These are phyloP conservation scores for Carlito syrichta DNA, from an alignment of 2,113 vertebrate species.

Conservation along the genomic window DNA sequence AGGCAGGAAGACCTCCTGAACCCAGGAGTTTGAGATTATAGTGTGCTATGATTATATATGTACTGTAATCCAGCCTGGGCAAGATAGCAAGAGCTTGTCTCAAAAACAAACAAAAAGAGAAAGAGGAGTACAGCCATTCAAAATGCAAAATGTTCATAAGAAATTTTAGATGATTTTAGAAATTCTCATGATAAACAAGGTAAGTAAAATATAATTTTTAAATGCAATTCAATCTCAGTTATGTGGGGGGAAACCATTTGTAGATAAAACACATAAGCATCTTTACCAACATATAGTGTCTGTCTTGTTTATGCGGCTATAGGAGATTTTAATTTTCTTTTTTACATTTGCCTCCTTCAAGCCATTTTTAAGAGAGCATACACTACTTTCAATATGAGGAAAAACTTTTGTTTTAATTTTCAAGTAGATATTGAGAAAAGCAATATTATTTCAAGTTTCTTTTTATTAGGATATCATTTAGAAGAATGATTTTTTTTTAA, in stretches of 20 bases:
- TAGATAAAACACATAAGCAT: neutral
- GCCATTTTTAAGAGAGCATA: neutral
- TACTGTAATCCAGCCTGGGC: neutral
- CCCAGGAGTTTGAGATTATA: neutral
- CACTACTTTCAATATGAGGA: conserved; percentile 14
- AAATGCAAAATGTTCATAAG: neutral
- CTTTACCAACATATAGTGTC: neutral
- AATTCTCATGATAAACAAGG: neutral
- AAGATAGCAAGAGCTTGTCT: neutral
- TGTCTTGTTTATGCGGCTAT: neutral
- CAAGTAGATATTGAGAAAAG: conserved; percentile 2
- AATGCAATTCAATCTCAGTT: neutral
- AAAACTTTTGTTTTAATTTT: neutral
- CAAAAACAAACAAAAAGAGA: neutral
- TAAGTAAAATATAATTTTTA: neutral
- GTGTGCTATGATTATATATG: neutral
- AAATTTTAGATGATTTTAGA: neutral
- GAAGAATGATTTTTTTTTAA: neutral
- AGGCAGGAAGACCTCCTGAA: neutral
- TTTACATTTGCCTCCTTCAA: neutral
- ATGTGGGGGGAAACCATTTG: neutral
- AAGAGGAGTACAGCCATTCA: neutral
- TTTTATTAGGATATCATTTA: neutral
- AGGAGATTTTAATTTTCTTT: neutral
- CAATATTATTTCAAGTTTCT: neutral